Evolutionary conservation across 2,113 vertebrate species (phyloP).

Genomic region (Xiphophorus hellerii): DNA sequence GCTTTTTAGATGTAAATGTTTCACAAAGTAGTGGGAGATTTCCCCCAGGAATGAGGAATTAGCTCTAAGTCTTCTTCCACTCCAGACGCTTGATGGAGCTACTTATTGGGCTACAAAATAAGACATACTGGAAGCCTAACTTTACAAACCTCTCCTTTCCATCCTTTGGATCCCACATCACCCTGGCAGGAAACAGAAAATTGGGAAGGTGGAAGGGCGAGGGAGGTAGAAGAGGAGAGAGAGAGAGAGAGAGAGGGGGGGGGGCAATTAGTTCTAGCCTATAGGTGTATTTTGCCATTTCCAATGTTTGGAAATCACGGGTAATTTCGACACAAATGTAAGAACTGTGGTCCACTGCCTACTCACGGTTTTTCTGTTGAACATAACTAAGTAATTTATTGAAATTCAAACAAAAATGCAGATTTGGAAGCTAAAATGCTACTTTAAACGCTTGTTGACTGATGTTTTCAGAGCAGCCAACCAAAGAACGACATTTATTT

Average conservation of each 20-base stretch:
- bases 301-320: too few relatives aligned
- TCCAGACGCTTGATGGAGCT: conserved; percentile 56
- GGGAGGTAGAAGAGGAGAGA: conserved; percentile 49
- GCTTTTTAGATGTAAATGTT: conserved; percentile 67
- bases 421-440: too few relatives aligned
- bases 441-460: too few relatives aligned
- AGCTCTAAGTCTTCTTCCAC: conserved; percentile 52
- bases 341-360: too few relatives aligned
- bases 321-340: too few relatives aligned
- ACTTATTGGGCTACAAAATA: conserved; percentile 53
- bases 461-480: too few relatives aligned
- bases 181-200: conserved; percentile 72
- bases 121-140: conserved; percentile 71
- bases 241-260: conserved; percentile 28
- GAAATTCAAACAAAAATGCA: too few relatives aligned
- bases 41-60: conserved; percentile 50
- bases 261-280: conserved; percentile 34
- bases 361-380: too few relatives aligned
- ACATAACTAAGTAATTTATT: too few relatives aligned
- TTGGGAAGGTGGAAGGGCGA: conserved; percentile 27
- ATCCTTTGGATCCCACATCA: conserved; percentile 76
- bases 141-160: conserved; percentile 83
- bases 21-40: conserved; percentile 48
- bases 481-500: too few relatives aligned
- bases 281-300: too few relatives aligned